Base-by-base conservation (phyloP, 2,888 invertebrate species). In the Epistrophella euchroma region DNA sequence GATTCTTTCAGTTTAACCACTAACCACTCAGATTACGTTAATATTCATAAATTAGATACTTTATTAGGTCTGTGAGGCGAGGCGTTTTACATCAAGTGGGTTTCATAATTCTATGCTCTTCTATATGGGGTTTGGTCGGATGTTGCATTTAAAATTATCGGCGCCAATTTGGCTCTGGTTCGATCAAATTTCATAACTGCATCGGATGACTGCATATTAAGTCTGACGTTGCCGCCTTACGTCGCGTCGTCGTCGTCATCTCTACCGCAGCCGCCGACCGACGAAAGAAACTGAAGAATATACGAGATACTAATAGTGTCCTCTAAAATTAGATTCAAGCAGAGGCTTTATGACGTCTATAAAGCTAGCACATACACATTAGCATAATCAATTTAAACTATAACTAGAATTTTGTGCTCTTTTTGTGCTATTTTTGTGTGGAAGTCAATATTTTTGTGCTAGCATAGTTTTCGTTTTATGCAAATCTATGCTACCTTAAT, bases 151-250 rank as follows among this genome's bases (percentile, higher is more conserved):
- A 32, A 17, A 37, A 22, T 13, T 28, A 52, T 56, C 78, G 86
- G 86, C 86, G 86, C 86, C 86, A 78, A 77, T 43, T 81, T 74
- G 86, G 86, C 86, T 86, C 82, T 32, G 74, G 71, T 78, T 86
- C 82, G 86, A 86, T 86, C 86, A 78, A 82, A 82, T 86, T 86
- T 86, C 86, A 86, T 86, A 82, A 86, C 76, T 85, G 81, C 85
- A 85, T 85, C 85, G 81, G 76, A 73, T 85, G 85, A 81, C 85
- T 85, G 80, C 76, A 81, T 76, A 80, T 81, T 52, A 71, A 72
- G 72, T 76, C 55, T 45, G 28, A 35, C 28, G 68, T 2, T 7
- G 37, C 2, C n/a, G 37, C 5, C 11, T 6, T 1, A 28, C 11
- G 15, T 1, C 0, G 4, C 15, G n/a, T 10, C 17, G 32, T 17